Conservation (phyloP, 2,797 vertebrate genomes). For the Alosa sapidissima region DNA sequence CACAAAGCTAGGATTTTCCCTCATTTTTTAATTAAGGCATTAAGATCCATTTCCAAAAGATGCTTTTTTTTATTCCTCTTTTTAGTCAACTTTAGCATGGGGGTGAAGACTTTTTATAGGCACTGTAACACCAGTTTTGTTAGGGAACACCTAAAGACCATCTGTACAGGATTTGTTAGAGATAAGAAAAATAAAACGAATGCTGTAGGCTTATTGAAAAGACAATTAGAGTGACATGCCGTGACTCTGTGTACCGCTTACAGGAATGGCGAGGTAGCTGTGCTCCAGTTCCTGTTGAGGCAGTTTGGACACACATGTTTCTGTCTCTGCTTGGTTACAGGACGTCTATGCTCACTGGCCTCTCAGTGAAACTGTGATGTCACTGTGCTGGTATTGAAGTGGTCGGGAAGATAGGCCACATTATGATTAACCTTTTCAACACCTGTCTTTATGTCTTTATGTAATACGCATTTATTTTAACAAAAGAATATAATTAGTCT, state of each 20-base stretch:
- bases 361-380: constrained; percentile 12
- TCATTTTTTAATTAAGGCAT: too few species aligned
- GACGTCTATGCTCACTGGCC: not conserved
- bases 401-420: not conserved
- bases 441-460: not conserved
- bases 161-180: not conserved
- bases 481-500: too few species aligned
- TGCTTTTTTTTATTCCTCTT: too few species aligned
- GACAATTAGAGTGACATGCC: not conserved
- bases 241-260: not conserved
- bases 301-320: not conserved
- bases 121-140: not conserved
- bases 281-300: not conserved
- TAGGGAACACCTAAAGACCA: not conserved
- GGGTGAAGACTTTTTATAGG: too few species aligned
- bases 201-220: not conserved
- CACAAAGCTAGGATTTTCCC: too few species aligned
- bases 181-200: not conserved
- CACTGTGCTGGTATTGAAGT: not conserved
- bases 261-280: not conserved
- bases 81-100: too few species aligned
- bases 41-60: too few species aligned
- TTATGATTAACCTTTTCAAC: not conserved
- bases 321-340: not conserved
- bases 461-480: too few species aligned